phyloP scores from a whole-genome alignment of 1,140 invertebrate species.

The Lordiphosa stackelbergi region DNA sequence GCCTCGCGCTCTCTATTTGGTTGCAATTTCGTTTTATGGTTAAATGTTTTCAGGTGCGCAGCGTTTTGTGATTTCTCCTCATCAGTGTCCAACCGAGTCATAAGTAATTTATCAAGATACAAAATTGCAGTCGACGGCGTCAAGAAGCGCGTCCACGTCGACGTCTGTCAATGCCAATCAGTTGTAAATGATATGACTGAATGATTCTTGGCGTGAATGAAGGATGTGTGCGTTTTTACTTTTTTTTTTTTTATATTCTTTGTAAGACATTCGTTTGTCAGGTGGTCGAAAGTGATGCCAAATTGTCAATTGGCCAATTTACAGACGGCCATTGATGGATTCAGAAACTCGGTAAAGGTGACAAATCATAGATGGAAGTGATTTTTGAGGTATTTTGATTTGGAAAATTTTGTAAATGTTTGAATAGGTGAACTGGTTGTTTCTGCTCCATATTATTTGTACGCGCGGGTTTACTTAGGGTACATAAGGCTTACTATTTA shows the following conservation, averaged over 20 bases:
- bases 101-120: conserved; percentile 73
- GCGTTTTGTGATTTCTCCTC: conserved; percentile 26
- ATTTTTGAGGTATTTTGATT: too few relatives aligned
- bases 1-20: conserved; percentile 7
- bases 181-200: conserved; percentile 56
- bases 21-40: conserved; percentile 33
- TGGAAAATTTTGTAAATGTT: too few relatives aligned
- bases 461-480: too few relatives aligned
- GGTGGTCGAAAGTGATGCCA: conserved; percentile 30
- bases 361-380: too few relatives aligned
- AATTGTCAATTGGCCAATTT: too few relatives aligned
- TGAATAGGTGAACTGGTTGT: too few relatives aligned
- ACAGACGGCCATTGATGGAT: too few relatives aligned
- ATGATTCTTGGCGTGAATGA: conserved; percentile 56
- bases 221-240: neutral
- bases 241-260: conserved; percentile 9
- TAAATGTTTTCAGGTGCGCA: conserved; percentile 57
- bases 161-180: conserved; percentile 70
- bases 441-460: too few relatives aligned
- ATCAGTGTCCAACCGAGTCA: conserved; percentile 50
- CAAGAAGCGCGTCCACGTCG: conserved; percentile 19
- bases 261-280: conserved; percentile 19
- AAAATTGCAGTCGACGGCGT: conserved; percentile 57
- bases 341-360: too few relatives aligned
- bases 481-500: too few relatives aligned